Evolutionary conservation across 2,888 invertebrate genomes (phyloP), one percentile per base, ranked within the genome.

Genomic region (Pinctada fucata): DNA sequence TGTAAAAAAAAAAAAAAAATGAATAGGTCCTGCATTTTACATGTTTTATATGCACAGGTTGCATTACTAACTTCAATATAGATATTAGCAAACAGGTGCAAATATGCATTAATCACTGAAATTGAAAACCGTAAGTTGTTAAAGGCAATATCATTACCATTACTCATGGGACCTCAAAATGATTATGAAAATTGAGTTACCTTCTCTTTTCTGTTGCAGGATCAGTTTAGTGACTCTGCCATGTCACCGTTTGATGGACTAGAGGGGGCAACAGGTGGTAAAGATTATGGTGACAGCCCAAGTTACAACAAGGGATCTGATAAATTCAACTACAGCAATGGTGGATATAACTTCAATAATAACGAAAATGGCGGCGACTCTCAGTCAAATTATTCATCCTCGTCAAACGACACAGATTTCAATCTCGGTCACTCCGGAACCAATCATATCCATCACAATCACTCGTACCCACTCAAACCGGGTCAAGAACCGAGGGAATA

Each of bases 201-300:
- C 31, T 31, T 31, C 31, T 31, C 31, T 71, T 78, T 76, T 58
- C 70, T 50, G 64, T 83, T 86, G 49, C 83, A 91, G 91, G 89
- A 90, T 65, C 81, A 88, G 68, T 88, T 84, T 77, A 90, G 90
- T 76, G 86, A 86, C 45, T 81, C 83, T 49, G 83, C 84, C 51
- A 80, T 84, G 81, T 89, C 89, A 10, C 86, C 88, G 2, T 90
- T 83, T 79, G 91, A 90, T 82, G 89, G 88, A n/a, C 82, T 91
- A 47, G 90, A 90, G 85, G 91, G 91, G 4, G 92, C 92, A 16
- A 91, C 90, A 8, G 91, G 92, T 49, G 91, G 91, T 16, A 87
- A 86, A 68, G 87, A 88, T 48, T 83, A 78, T 72, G 87, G 85
- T 75, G 79, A 72, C 47, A 80, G 79, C 13, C 82, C 86, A 47